Base-by-base conservation (phyloP, 1,140 invertebrate species). In the Trachelipus rathkii region DNA sequence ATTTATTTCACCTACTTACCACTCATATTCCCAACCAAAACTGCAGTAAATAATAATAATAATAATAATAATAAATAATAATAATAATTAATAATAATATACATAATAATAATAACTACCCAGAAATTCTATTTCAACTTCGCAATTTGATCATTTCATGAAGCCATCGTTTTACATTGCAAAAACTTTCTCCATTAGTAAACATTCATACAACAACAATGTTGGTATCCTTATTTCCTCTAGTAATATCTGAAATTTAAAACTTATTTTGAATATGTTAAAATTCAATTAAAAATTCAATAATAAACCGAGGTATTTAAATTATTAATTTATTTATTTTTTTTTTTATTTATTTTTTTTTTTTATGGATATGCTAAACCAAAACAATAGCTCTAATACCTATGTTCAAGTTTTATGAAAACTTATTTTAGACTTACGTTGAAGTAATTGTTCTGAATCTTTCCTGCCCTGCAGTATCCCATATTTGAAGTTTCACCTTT, bases 161-260 rank as follows among this genome's bases (percentile, higher is more conserved):
- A 45, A 98, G 88, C 94, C 94, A 96, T 84, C 97, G 88, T 85
- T 98, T 97, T 0, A 99, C 96, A 87, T 99, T 99, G 71, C 95
- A 95, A 89, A 99, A 99, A 10, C 96, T 96, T 84, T 99, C 97
- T 43, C 96, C 96, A 87, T 94, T 98, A 71, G 94, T 96, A 33
- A 99, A n/a, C 97, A 89, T 99, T n/a, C 97, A 87, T 99, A 99
- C n/a, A 13, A 99, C 97, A 73, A 99, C 95, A 83, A 99, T 96
- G 50, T 99, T 97, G n/a, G n/a, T n/a, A n/a, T 74, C 97, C 97
- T 87, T 99, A 44, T 97, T 99, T 72, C 97, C 97, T 86, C 97
- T 89, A 85, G n/a, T 99, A 99, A 86, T 99, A 99, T 73, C 93
- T 95, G 83, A 75, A 90, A 84, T 82, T 81, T 78, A 77, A 79